Conservation (phyloP, 1,140 invertebrate species). For the Caenorhabditis brenneri region DNA sequence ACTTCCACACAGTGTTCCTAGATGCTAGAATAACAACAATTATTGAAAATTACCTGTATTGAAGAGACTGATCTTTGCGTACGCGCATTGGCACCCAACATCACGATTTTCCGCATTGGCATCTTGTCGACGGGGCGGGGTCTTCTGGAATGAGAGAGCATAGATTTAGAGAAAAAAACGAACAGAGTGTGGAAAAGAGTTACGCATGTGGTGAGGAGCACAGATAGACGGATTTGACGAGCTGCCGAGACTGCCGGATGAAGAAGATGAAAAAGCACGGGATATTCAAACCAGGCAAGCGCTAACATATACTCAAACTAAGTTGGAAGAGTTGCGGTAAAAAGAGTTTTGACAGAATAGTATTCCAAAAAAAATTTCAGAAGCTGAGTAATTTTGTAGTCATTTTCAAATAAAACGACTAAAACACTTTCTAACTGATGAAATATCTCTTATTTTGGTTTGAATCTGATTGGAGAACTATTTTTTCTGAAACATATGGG, state of each 20-base stretch:
- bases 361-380: too few relatives aligned
- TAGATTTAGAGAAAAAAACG: constrained; percentile 27
- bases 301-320: not conserved
- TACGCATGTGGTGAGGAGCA: constrained; percentile 14
- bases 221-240: constrained; percentile 43
- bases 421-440: too few relatives aligned
- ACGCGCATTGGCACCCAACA: constrained; percentile 50
- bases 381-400: too few relatives aligned
- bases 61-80: constrained; percentile 52
- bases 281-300: constrained; percentile 12
- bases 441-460: too few relatives aligned
- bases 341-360: too few relatives aligned
- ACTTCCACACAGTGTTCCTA: too few relatives aligned
- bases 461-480: too few relatives aligned
- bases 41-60: constrained; percentile 45
- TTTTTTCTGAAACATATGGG: too few relatives aligned
- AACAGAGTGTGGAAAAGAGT: not conserved
- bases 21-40: too few relatives aligned
- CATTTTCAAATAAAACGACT: too few relatives aligned
- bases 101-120: constrained; percentile 49
- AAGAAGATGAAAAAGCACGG: constrained; percentile 34
- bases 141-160: constrained; percentile 27
- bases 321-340: too few relatives aligned
- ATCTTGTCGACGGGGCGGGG: constrained; percentile 36
- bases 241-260: constrained; percentile 2